Percentiles rank a stretch among this genome's conserved stretches.
Evolutionary conservation across 2,888 invertebrate species (phyloP).

Genomic region (Mycogona germanica): DNA sequence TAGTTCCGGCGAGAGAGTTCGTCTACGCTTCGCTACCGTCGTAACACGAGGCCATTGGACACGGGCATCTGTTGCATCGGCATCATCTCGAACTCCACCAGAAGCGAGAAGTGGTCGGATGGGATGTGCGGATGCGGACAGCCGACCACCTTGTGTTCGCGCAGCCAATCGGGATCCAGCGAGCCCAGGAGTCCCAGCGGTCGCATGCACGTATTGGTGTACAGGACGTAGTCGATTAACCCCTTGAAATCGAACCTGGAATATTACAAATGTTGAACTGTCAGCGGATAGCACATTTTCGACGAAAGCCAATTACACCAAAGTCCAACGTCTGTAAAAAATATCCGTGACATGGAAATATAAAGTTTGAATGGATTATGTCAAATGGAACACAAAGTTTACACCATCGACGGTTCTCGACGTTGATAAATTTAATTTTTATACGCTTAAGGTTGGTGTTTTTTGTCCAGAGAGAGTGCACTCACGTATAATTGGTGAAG

Average conservation of each 20-base stretch:
- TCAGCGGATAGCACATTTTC: too few relatives aligned
- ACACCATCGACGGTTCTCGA: background rate
- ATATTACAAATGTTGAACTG: constrained; percentile 18
- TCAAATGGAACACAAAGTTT: background rate
- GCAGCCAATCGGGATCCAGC: constrained; percentile 59
- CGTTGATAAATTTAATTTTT: too few relatives aligned
- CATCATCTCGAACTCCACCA: constrained; percentile 81
- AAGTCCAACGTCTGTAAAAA: background rate
- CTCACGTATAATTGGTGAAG: constrained; percentile 96
- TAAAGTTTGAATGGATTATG: background rate
- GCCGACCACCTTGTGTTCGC: constrained; percentile 92
- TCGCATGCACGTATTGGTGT: constrained; percentile 88
- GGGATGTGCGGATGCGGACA: constrained; percentile 97
- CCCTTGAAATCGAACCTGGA: constrained; percentile 96
- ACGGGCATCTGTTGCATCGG: constrained; percentile 35
- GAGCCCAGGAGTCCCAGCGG: constrained; percentile 91
- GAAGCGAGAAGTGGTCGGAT: constrained; percentile 85
- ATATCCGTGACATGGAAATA: background rate
- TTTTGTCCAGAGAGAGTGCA: too few relatives aligned
- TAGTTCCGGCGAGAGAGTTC: background rate
- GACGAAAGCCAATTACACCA: background rate
- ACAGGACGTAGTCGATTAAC: constrained; percentile 99
- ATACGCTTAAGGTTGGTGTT: too few relatives aligned
- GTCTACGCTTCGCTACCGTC: constrained; percentile 18
- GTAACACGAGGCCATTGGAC: constrained; percentile 19